Evolutionary conservation across 2,113 vertebrate genomes (phyloP).

Genomic region (Suricata suricatta): DNA sequence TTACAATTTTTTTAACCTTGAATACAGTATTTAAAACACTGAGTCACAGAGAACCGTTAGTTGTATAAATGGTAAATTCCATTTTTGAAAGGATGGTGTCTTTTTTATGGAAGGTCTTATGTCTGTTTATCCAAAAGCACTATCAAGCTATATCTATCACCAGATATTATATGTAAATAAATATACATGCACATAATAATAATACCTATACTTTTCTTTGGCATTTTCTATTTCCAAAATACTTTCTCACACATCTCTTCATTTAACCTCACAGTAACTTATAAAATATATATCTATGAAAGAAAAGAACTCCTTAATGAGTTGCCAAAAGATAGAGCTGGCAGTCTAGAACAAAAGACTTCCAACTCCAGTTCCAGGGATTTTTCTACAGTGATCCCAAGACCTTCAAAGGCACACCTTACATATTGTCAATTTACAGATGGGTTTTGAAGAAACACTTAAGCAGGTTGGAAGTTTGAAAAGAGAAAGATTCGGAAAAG

Average conservation of each 20-base stretch:
- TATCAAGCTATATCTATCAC: not conserved
- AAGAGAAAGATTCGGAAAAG: conserved; percentile 37
- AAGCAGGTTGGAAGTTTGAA: conserved; percentile 11
- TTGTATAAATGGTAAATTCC: not conserved
- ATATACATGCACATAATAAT: not conserved
- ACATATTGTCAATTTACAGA: conserved; percentile 20
- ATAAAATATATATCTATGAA: not conserved
- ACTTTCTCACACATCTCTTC: not conserved
- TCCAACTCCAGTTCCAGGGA: not conserved
- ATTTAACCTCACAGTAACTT: not conserved
- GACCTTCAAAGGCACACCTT: not conserved
- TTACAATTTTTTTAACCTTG: not conserved
- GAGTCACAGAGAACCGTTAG: not conserved
- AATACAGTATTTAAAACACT: not conserved
- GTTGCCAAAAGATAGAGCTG: not conserved
- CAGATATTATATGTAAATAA: not conserved
- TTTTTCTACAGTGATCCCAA: not conserved
- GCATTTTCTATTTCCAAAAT: conserved; percentile 16
- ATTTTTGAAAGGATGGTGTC: not conserved
- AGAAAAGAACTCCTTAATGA: not conserved
- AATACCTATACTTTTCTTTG: not conserved
- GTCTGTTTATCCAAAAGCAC: not conserved
- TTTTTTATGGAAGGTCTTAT: not conserved
- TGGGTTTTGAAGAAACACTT: conserved; percentile 13
- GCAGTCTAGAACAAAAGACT: not conserved